A percentile compares a stretch with the other conserved stretches of the same genome.
Evolutionary conservation across 2,113 vertebrate genomes (phyloP).

Genomic region (Orycteropus afer): DNA sequence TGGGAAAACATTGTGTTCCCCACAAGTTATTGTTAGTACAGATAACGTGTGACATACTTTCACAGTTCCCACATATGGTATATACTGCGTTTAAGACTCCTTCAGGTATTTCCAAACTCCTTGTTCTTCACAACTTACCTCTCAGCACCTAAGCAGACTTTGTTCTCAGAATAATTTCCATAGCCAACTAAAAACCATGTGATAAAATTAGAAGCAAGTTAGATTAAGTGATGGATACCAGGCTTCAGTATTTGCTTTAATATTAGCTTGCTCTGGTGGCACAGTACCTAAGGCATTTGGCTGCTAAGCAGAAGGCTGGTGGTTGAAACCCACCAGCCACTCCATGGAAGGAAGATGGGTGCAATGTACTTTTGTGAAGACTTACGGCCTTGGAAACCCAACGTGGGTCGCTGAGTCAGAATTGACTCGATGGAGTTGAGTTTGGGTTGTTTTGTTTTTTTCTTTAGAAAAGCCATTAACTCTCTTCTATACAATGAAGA

Average conservation of each 20-base stretch:
- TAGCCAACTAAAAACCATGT: background rate
- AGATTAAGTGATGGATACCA: background rate
- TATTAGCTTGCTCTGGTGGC: too few relatives aligned
- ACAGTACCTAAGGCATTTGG: too few relatives aligned
- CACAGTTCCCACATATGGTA: background rate
- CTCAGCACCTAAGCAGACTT: background rate
- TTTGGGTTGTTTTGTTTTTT: background rate
- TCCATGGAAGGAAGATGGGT: too few relatives aligned
- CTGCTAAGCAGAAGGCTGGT: too few relatives aligned
- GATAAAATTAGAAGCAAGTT: background rate
- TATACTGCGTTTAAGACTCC: background rate
- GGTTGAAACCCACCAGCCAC: too few relatives aligned
- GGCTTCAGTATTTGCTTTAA: slow-evolving; percentile 20
- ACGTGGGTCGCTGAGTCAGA: too few relatives aligned
- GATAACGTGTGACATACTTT: background rate
- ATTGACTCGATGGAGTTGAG: too few relatives aligned
- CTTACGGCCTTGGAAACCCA: too few relatives aligned
- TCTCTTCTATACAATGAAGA: background rate
- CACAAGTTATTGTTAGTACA: background rate
- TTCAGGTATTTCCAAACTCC: background rate
- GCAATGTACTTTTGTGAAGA: too few relatives aligned
- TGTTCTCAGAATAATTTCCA: background rate
- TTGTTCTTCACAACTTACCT: background rate
- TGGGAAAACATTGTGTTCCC: background rate
- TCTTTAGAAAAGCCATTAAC: background rate